phyloP scores from a whole-genome alignment of 2,888 invertebrate genomes.

The Odontothrips loti region DNA sequence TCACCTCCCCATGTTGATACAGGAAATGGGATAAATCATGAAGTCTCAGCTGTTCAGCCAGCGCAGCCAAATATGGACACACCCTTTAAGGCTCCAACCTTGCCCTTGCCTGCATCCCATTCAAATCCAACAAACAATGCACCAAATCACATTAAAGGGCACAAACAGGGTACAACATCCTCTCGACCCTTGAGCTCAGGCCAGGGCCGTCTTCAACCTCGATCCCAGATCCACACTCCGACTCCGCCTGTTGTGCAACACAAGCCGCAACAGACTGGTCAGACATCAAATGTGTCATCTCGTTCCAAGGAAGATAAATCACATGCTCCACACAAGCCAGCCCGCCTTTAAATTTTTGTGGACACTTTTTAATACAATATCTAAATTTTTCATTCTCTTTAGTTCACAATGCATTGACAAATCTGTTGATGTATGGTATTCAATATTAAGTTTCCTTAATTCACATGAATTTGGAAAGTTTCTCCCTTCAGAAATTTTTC shows the following conservation, averaged over 20 bases:
- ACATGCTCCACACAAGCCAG: neutral
- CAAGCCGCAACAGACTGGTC: neutral
- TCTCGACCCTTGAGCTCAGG: neutral
- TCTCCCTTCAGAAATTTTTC: no score
- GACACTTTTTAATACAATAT: neutral
- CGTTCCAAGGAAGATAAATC: neutral
- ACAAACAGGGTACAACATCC: neutral
- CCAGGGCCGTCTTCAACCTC: neutral
- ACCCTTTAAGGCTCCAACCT: neutral
- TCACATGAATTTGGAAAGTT: no score
- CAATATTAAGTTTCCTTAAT: no score
- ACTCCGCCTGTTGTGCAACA: neutral
- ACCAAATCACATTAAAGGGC: neutral
- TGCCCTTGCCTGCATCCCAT: neutral
- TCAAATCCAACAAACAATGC: neutral
- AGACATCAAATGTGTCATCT: neutral
- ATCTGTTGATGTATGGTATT: neutral
- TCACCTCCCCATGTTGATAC: neutral
- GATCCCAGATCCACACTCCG: neutral
- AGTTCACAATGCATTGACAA: neutral
- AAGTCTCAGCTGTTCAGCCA: neutral
- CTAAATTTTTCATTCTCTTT: slow-evolving; percentile 20
- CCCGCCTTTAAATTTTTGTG: neutral
- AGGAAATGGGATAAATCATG: neutral
- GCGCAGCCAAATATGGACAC: no score